Percentiles rank a stretch among this genome's conserved stretches.
These are phyloP conservation scores for Microchrysa polita DNA, from an alignment of 2,888 invertebrate genomes.

Conservation along the genomic window DNA sequence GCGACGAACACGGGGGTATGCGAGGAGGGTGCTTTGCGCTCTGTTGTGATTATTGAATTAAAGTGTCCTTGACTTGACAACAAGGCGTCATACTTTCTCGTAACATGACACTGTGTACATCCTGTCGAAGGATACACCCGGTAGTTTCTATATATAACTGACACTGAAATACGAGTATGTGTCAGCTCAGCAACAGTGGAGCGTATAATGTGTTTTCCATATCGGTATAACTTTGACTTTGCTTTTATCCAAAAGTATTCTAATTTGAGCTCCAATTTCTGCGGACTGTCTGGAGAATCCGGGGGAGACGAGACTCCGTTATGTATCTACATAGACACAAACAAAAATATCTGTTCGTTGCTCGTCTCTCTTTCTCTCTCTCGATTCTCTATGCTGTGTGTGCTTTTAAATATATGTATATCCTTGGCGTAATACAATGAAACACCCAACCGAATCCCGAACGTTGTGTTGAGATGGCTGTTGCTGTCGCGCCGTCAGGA, in stretches of 20 bases:
- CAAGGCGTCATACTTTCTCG: background rate
- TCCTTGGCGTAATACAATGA: conserved; percentile 24
- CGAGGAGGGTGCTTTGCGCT: background rate
- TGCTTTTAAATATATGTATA: too few species aligned
- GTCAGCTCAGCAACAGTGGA: too few species aligned
- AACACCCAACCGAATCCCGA: background rate
- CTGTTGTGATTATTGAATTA: conserved; percentile 13
- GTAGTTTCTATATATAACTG: too few species aligned
- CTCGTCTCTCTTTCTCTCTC: conserved; percentile 2
- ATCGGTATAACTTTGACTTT: too few species aligned
- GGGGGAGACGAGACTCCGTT: background rate
- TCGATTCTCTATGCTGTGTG: too few species aligned
- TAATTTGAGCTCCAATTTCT: background rate
- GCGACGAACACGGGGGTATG: background rate
- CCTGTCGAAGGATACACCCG: too few species aligned
- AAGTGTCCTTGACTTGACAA: conserved; percentile 34
- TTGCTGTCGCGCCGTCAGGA: conserved; percentile 18
- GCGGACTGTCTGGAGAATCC: background rate
- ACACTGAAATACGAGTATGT: too few species aligned
- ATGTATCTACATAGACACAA: conserved; percentile 27
- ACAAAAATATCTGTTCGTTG: conserved; percentile 9
- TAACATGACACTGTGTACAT: too few species aligned
- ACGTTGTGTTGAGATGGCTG: background rate
- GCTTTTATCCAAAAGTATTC: conserved; percentile 10
- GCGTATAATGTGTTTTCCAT: too few species aligned